Evolutionary conservation across 2,113 vertebrate genomes (phyloP).

Genomic region (Anarhynchus alexandrinus): DNA sequence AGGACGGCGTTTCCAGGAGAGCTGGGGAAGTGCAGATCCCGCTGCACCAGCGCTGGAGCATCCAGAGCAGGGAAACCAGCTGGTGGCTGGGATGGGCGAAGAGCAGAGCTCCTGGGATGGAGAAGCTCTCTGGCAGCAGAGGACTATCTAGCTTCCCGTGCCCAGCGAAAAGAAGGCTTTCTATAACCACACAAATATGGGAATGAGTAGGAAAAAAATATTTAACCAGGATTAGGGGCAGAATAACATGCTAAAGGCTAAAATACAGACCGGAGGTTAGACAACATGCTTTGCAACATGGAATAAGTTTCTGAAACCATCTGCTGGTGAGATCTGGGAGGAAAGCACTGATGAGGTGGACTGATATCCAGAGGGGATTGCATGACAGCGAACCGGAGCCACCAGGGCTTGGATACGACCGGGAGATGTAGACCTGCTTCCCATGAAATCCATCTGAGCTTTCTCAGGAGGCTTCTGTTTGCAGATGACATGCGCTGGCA

Average conservation of each 20-base stretch:
- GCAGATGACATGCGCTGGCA: not conserved
- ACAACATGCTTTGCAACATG: not conserved
- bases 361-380: not conserved
- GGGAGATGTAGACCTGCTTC: not conserved
- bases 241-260: not conserved
- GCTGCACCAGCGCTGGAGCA: too few relatives aligned
- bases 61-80: not conserved
- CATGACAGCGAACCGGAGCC: rapidly evolving
- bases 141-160: not conserved
- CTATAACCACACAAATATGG: rapidly evolving
- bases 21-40: not conserved
- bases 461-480: not conserved
- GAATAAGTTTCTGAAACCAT: not conserved
- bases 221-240: not conserved
- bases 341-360: not conserved
- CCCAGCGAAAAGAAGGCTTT: not conserved
- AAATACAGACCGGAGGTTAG: not conserved
- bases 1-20: not conserved
- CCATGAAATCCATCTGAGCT: not conserved
- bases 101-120: not conserved
- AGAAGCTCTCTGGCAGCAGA: not conserved
- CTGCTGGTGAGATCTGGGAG: not conserved
- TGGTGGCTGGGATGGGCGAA: not conserved
- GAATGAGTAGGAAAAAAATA: not conserved
- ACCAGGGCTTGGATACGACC: rapidly evolving